Evolutionary conservation across 2,797 vertebrate genomes (phyloP).

Genomic region (Chelidonichthys spinosus): DNA sequence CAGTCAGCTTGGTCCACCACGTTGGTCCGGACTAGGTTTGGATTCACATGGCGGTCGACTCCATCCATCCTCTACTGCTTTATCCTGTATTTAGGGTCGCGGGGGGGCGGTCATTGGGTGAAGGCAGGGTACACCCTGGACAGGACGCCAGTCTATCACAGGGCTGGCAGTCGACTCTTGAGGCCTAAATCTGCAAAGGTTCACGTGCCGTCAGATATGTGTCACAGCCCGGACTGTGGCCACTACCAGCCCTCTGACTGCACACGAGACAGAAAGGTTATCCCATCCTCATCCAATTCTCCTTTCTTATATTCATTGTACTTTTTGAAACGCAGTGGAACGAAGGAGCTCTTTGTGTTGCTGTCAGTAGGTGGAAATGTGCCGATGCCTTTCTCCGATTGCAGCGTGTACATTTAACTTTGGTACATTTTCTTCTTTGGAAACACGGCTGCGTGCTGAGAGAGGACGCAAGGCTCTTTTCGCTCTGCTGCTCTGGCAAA

Average conservation of each 20-base stretch:
- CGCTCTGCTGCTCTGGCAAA: slow-evolving; percentile 21
- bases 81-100: too few species aligned
- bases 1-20: too few species aligned
- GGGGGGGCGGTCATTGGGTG: too few species aligned
- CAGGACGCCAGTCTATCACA: too few species aligned
- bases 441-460: slow-evolving; percentile 25
- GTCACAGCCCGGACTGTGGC: not conserved
- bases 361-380: not conserved
- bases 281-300: not conserved
- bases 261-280: not conserved
- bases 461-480: slow-evolving; percentile 12
- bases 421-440: slow-evolving; percentile 22
- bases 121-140: too few species aligned
- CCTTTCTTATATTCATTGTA: not conserved
- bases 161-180: too few species aligned
- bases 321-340: not conserved
- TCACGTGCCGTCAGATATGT: not conserved
- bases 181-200: not conserved
- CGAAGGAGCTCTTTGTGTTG: not conserved
- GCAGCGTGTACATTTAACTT: not conserved
- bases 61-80: too few species aligned
- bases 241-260: not conserved
- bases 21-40: not conserved
- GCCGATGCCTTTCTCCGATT: not conserved
- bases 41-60: too few species aligned